A percentile compares a stretch with the other conserved stretches of the same genome.
phyloP scores from a whole-genome alignment of 1,140 invertebrate genomes.

The Dinoponera quadriceps region DNA sequence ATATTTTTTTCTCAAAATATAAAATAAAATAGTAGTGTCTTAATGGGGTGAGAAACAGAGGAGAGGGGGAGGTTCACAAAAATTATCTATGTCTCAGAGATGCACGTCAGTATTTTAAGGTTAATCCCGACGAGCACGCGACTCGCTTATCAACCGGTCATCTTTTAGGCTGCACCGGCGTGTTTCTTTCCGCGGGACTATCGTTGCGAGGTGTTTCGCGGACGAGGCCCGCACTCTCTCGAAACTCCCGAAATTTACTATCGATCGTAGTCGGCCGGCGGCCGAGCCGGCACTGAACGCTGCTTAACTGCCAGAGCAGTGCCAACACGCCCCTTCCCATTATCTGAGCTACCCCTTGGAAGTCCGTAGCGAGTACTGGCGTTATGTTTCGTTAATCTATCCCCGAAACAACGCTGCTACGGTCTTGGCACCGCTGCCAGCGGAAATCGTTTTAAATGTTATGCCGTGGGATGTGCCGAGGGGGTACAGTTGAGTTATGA shows the following conservation, averaged over 20 bases:
- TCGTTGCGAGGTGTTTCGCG: background rate
- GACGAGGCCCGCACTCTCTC: background rate
- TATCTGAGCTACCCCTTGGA: slow-evolving; percentile 81
- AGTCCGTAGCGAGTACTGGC: slow-evolving; percentile 82
- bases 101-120: no score
- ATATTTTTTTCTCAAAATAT: no score
- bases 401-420: slow-evolving; percentile 84
- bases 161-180: no score
- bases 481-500: slow-evolving; percentile 83
- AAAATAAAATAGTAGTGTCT: no score
- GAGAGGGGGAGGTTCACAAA: no score
- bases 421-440: slow-evolving; percentile 85
- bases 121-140: no score
- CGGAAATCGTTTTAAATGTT: slow-evolving; percentile 86
- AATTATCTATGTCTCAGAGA: no score
- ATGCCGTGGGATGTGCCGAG: slow-evolving; percentile 81
- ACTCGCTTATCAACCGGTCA: no score
- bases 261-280: slow-evolving; percentile 66
- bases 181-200: no score
- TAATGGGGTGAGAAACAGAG: no score
- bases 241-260: slow-evolving; percentile 68
- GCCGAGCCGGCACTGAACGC: slow-evolving; percentile 76
- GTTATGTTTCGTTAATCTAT: slow-evolving; percentile 86
- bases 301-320: slow-evolving; percentile 83
- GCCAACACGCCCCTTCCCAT: slow-evolving; percentile 83